phyloP scores from a whole-genome alignment of 2,888 invertebrate species.

The Dicranocentrus wangi region DNA sequence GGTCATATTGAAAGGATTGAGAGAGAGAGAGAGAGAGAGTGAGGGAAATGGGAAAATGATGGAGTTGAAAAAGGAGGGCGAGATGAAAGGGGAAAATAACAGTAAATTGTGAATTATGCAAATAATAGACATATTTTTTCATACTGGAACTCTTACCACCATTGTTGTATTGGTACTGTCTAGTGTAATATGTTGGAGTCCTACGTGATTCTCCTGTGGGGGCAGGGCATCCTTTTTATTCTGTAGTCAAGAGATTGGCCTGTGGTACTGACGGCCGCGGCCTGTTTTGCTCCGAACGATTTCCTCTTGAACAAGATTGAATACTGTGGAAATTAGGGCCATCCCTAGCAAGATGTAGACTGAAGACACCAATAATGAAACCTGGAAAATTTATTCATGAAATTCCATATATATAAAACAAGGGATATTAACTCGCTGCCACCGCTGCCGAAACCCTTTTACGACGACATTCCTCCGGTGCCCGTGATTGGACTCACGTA shows the following conservation, averaged over 20 bases:
- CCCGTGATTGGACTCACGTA: too few species aligned
- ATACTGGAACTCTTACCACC: too few species aligned
- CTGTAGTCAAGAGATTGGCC: constrained; percentile 73
- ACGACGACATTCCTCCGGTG: too few species aligned
- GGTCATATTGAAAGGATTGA: not conserved
- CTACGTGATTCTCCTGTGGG: constrained; percentile 71
- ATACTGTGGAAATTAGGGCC: constrained; percentile 90
- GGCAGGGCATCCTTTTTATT: constrained; percentile 64
- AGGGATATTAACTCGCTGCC: too few species aligned
- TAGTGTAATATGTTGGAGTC: constrained; percentile 72
- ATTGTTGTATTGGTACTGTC: constrained; percentile 71
- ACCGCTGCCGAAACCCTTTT: too few species aligned
- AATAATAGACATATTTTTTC: too few species aligned
- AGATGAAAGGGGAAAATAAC: too few species aligned
- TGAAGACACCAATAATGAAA: constrained; percentile 85
- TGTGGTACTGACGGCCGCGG: constrained; percentile 71
- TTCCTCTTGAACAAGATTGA: constrained; percentile 88
- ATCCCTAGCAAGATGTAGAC: constrained; percentile 88
- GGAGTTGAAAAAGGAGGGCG: not conserved
- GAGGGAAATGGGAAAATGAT: constrained; percentile 18
- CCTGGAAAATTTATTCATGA: constrained; percentile 63
- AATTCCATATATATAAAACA: not conserved
- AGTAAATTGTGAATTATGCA: too few species aligned
- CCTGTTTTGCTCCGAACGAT: constrained; percentile 76
- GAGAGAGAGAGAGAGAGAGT: constrained; percentile 14